Conservation (phyloP, 2,113 vertebrate genomes). For the Salvator merianae region DNA sequence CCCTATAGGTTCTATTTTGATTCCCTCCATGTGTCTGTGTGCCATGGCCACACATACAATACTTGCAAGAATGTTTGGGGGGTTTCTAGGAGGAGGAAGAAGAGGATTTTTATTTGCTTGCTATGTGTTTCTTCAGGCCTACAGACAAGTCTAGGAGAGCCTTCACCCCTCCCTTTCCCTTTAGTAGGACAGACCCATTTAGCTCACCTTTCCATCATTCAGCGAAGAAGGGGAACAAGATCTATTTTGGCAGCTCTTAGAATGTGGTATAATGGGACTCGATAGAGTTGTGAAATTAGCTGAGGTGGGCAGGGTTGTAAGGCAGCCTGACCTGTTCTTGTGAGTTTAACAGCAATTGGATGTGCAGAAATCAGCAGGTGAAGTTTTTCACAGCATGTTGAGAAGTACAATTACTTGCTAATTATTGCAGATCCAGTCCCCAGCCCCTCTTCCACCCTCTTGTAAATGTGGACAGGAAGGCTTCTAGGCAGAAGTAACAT, state of each 20-base stretch:
- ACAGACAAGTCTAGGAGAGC: background rate
- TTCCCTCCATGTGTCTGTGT: background rate
- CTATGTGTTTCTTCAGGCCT: background rate
- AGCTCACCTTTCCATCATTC: background rate
- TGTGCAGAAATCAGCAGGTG: background rate
- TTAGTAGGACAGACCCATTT: background rate
- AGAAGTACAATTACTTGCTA: background rate
- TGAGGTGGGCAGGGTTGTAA: too few relatives aligned
- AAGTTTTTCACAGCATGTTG: background rate
- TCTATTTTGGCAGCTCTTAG: background rate
- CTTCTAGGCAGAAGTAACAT: too few relatives aligned
- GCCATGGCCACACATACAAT: background rate
- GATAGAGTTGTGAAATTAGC: background rate
- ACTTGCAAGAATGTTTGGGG: background rate
- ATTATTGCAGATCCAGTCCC: background rate
- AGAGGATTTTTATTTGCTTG: background rate
- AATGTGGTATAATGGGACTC: background rate
- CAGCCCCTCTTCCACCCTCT: background rate
- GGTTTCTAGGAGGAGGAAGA: too few relatives aligned
- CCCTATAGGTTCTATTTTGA: background rate
- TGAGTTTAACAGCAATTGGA: background rate
- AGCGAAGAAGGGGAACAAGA: background rate
- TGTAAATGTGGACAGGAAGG: background rate
- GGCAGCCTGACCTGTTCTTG: background rate
- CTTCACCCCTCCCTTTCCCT: background rate